phyloP scores from a whole-genome alignment of 1,140 invertebrate species.

The Papilio glaucus region DNA sequence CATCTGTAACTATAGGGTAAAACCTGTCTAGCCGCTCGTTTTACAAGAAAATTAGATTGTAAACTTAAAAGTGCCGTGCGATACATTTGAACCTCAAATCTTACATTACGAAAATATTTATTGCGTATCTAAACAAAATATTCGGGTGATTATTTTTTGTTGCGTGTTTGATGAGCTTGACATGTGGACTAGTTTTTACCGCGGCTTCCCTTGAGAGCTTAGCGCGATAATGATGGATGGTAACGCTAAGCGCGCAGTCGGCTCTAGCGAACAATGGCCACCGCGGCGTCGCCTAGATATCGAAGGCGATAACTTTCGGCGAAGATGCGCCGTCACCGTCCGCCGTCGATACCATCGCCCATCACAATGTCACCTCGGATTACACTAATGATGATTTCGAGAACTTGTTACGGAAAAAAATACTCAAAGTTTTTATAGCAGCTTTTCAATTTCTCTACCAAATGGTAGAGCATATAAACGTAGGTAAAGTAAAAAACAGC shows the following conservation, averaged over 20 bases:
- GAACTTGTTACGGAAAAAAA: no score
- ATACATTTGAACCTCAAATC: background rate
- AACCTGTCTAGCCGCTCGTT: background rate
- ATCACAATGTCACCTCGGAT: constrained; percentile 52
- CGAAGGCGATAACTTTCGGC: constrained; percentile 63
- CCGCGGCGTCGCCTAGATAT: constrained; percentile 51
- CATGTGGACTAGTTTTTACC: constrained; percentile 37
- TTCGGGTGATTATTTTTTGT: background rate
- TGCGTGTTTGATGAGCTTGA: constrained; percentile 22
- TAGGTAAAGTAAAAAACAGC: no score
- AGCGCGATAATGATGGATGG: constrained; percentile 62
- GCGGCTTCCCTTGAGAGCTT: constrained; percentile 67
- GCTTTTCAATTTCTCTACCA: no score
- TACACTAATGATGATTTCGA: constrained; percentile 45
- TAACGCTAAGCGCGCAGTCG: constrained; percentile 41
- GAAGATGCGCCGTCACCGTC: constrained; percentile 71
- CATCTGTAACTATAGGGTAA: no score
- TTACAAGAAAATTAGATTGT: background rate
- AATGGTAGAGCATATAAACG: no score
- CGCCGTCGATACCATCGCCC: constrained; percentile 50
- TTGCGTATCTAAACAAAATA: background rate
- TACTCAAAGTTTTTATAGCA: no score
- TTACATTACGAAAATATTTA: background rate
- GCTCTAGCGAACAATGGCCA: constrained; percentile 46
- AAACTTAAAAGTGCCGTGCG: background rate